Percentiles rank a stretch among this genome's conserved stretches.
These are phyloP conservation scores for Melanogrammus aeglefinus DNA, from an alignment of 2,797 vertebrate genomes.

Conservation along the genomic window DNA sequence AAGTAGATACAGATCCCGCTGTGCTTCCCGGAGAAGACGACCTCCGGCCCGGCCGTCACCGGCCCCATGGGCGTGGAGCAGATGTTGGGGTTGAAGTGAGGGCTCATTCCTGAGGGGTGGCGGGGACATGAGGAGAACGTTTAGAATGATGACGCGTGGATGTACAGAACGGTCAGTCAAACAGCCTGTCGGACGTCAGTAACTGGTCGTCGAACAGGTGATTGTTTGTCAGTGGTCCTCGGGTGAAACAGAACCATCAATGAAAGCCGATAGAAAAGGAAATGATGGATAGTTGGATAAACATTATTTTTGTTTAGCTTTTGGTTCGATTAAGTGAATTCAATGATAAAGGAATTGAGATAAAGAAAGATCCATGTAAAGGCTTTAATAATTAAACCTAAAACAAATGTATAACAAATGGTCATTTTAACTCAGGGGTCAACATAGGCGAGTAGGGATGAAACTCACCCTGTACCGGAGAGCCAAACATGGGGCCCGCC, in stretches of 20 bases:
- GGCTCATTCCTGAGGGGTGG: constrained; percentile 54
- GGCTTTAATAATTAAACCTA: background rate
- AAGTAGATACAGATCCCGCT: constrained; percentile 95
- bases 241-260: too few species aligned
- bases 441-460: background rate
- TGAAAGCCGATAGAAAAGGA: too few species aligned
- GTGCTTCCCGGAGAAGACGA: constrained; percentile 95
- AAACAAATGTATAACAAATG: background rate
- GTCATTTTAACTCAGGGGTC: background rate
- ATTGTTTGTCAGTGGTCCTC: too few species aligned
- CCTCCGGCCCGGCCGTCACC: constrained; percentile 85
- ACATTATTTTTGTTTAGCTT: too few species aligned
- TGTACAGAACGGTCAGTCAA: too few species aligned
- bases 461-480: constrained; percentile 71
- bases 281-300: too few species aligned
- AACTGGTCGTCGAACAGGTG: too few species aligned
- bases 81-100: constrained; percentile 56
- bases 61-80: constrained; percentile 66
- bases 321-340: background rate
- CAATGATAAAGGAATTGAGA: too few species aligned
- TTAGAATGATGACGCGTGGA: too few species aligned
- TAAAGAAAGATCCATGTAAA: too few species aligned
- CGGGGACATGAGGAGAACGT: background rate
- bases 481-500: constrained; percentile 81
- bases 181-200: too few species aligned